Evolutionary conservation across 2,113 vertebrate genomes (phyloP).

Genomic region (Hyperoodon ampullatus): DNA sequence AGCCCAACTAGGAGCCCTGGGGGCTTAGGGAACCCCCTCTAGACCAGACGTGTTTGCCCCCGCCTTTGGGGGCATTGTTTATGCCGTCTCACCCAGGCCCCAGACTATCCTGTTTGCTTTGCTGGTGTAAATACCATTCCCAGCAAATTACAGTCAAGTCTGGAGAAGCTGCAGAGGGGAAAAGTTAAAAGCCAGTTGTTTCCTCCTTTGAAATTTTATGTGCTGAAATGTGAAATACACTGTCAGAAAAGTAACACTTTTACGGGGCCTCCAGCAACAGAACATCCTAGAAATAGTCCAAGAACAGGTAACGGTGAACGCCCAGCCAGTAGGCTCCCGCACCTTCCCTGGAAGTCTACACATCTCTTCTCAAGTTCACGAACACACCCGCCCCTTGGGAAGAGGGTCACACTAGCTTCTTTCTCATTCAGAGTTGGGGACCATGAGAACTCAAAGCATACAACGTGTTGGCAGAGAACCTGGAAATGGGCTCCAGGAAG

Average conservation of each 20-base stretch:
- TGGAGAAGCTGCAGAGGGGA: background rate
- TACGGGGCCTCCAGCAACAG: background rate
- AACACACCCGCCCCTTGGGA: rapidly evolving
- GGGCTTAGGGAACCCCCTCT: rapidly evolving
- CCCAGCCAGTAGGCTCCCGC: rapidly evolving
- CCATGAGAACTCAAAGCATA: background rate
- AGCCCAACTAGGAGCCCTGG: background rate
- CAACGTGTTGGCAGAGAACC: background rate
- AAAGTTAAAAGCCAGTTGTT: background rate
- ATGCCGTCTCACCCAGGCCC: background rate
- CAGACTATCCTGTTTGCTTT: background rate
- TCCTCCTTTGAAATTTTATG: slow-evolving; percentile 24
- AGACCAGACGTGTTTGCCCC: rapidly evolving
- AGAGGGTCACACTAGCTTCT: rapidly evolving
- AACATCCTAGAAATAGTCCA: background rate
- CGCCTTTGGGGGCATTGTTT: rapidly evolving
- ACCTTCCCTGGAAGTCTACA: rapidly evolving
- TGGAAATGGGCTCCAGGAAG: background rate
- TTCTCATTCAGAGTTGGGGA: background rate
- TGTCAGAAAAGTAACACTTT: background rate
- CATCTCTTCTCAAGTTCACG: background rate
- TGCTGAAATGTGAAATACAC: background rate
- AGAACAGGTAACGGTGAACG: background rate
- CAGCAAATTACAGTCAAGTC: background rate
- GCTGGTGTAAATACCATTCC: background rate